phyloP scores from a whole-genome alignment of 2,888 invertebrate genomes.

The Nasonia oneida region DNA sequence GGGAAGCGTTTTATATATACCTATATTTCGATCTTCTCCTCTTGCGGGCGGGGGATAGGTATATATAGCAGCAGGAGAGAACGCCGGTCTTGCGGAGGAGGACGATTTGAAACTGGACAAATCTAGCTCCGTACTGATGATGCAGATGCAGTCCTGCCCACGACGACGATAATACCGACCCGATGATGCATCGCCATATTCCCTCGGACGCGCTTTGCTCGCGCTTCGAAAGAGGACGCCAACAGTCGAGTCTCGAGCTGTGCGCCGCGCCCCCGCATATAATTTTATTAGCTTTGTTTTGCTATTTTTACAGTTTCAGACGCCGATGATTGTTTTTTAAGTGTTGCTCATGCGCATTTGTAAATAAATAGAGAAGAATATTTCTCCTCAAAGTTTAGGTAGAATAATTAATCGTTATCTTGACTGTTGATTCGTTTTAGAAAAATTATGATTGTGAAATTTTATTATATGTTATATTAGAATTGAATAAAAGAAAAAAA shows the following conservation, averaged over 20 bases:
- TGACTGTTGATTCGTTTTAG: too few relatives aligned
- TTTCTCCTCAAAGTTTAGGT: background rate
- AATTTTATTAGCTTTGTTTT: background rate
- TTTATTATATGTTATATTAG: background rate
- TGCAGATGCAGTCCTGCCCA: too few relatives aligned
- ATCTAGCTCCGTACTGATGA: slow-evolving; percentile 8
- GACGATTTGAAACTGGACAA: slow-evolving; percentile 59
- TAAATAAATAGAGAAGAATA: background rate
- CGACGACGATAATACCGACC: background rate
- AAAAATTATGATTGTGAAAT: background rate
- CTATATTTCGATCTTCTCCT: background rate
- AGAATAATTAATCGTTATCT: background rate
- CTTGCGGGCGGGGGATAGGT: background rate
- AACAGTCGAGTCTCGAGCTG: background rate
- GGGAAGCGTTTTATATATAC: background rate
- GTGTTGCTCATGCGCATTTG: background rate
- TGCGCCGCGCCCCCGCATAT: too few relatives aligned
- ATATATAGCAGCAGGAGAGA: background rate
- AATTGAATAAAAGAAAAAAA: background rate
- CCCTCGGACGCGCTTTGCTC: slow-evolving; percentile 27
- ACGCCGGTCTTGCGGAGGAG: slow-evolving; percentile 51
- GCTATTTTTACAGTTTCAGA: background rate
- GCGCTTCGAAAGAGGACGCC: slow-evolving; percentile 57
- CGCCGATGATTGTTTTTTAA: background rate
- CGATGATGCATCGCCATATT: slow-evolving; percentile 21